phyloP scores from a whole-genome alignment of 2,113 vertebrate species.

The Burhinus oedicnemus region DNA sequence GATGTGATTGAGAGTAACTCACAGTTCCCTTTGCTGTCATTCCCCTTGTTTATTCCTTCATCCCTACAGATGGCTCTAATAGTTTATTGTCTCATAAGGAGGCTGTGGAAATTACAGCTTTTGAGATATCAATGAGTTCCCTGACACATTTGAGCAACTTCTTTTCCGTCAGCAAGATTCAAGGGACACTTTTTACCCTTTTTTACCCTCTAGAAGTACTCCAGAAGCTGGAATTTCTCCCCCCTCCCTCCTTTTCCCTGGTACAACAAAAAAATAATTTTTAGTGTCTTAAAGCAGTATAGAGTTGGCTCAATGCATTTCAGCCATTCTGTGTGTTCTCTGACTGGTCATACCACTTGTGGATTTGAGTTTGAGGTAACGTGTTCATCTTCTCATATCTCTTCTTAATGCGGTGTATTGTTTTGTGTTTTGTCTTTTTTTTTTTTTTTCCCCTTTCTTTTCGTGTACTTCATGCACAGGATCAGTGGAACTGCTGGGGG shows the following conservation, averaged over 20 bases:
- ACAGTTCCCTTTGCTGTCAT: not conserved
- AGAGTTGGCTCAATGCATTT: not conserved
- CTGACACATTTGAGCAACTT: not conserved
- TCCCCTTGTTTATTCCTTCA: not conserved
- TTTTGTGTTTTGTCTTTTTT: not conserved
- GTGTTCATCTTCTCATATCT: not conserved
- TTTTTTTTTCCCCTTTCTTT: not conserved
- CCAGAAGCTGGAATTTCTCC: not conserved
- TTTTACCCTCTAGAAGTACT: not conserved
- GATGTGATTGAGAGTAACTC: not conserved
- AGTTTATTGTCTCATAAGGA: not conserved
- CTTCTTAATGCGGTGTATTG: not conserved
- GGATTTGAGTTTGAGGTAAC: not conserved
- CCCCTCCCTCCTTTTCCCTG: not conserved
- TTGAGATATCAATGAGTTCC: not conserved
- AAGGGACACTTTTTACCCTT: not conserved
- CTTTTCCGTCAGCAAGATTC: not conserved
- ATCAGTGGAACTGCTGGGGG: constrained; percentile 94
- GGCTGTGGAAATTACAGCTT: not conserved
- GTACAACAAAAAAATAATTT: not conserved
- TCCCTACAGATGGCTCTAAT: not conserved
- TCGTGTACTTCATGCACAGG: constrained; percentile 71
- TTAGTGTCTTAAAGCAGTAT: not conserved
- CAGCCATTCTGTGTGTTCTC: not conserved
- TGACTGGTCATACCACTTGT: too few species aligned